Evolutionary conservation across 2,113 vertebrate species (phyloP).

Genomic region (Lathamus discolor): DNA sequence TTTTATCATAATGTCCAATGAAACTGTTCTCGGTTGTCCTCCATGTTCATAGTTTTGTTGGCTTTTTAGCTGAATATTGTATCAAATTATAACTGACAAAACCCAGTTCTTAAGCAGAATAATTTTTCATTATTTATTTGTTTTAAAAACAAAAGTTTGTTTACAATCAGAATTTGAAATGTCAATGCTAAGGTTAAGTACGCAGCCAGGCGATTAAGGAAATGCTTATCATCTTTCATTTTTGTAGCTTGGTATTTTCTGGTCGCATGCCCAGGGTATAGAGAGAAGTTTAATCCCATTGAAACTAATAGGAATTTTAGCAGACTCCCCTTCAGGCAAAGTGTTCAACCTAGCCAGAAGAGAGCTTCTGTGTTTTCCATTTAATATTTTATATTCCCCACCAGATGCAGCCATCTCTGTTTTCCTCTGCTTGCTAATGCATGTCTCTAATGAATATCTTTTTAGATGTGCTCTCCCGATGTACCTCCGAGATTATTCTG

Average conservation of each 20-base stretch:
- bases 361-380: background rate
- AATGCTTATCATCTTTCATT: background rate
- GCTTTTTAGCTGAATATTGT: background rate
- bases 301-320: background rate
- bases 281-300: background rate
- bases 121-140: background rate
- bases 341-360: background rate
- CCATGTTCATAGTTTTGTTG: background rate
- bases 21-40: background rate
- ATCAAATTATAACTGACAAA: background rate
- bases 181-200: background rate
- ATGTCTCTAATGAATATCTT: background rate
- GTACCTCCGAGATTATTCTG: background rate
- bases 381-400: background rate
- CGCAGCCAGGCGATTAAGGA: background rate
- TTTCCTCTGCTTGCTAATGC: background rate
- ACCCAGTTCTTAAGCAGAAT: background rate
- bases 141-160: background rate
- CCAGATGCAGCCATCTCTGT: background rate
- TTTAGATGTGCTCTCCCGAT: background rate
- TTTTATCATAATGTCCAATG: background rate
- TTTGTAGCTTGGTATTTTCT: background rate
- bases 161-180: constrained; percentile 4
- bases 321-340: background rate
- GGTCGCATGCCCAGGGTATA: background rate